Evolutionary conservation across 1,140 invertebrate genomes (phyloP).

Genomic region (Thaumetopoea pityocampa): DNA sequence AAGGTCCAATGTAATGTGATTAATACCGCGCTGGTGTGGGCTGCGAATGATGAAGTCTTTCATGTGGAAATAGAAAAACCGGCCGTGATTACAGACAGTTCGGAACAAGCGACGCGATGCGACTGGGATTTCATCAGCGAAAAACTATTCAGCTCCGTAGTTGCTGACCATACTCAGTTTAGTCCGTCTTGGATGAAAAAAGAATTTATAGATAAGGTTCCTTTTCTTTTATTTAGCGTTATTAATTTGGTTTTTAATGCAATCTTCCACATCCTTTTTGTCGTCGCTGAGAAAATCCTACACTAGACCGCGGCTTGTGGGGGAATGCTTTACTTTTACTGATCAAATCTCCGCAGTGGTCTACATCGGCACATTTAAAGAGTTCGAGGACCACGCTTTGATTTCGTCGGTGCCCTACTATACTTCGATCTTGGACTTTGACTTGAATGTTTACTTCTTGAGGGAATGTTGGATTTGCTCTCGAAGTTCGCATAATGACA

Average conservation of each 20-base stretch:
- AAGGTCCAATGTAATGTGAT: constrained; percentile 44
- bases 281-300: no score
- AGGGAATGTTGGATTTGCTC: no score
- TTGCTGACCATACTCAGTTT: constrained; percentile 48
- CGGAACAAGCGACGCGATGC: constrained; percentile 21
- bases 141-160: constrained; percentile 32
- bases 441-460: no score
- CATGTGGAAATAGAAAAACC: constrained; percentile 54
- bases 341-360: neutral
- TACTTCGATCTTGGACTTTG: no score
- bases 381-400: no score
- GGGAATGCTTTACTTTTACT: neutral
- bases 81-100: constrained; percentile 33
- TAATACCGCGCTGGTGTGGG: constrained; percentile 49
- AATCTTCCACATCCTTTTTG: no score
- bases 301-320: no score
- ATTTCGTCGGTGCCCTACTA: no score
- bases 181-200: constrained; percentile 56
- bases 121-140: constrained; percentile 33
- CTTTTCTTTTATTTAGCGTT: no score
- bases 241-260: no score
- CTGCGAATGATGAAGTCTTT: constrained; percentile 51
- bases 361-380: no score
- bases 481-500: no score
- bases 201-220: constrained; percentile 58